phyloP scores from a whole-genome alignment of 2,797 vertebrate species.

The Enteromius treurensis region DNA sequence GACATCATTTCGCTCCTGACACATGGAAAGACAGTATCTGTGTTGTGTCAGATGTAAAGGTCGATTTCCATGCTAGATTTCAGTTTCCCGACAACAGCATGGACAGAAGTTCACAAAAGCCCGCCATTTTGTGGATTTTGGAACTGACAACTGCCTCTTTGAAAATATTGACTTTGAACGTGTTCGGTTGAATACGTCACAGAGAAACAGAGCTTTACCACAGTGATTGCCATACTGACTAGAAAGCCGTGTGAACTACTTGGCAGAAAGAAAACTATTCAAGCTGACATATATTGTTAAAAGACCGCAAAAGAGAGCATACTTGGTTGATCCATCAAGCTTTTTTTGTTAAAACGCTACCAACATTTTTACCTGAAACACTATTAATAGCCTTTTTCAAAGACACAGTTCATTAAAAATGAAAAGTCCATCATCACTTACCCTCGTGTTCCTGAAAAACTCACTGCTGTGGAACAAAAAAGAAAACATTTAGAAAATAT shows the following conservation, averaged over 20 bases:
- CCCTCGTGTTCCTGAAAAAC: neutral
- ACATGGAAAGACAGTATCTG: constrained; percentile 73
- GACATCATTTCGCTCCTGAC: constrained; percentile 74
- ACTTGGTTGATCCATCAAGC: neutral
- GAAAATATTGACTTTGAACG: constrained; percentile 44
- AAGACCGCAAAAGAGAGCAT: neutral
- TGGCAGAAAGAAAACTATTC: neutral
- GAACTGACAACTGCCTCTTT: constrained; percentile 48
- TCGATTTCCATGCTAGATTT: constrained; percentile 72
- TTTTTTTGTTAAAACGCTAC: neutral
- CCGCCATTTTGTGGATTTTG: constrained; percentile 57
- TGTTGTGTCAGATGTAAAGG: constrained; percentile 75
- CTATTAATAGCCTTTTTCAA: constrained; percentile 3
- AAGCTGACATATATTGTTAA: neutral
- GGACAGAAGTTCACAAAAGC: constrained; percentile 65
- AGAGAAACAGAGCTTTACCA: neutral
- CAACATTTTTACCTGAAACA: neutral
- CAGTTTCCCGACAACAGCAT: constrained; percentile 62
- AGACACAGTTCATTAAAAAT: neutral
- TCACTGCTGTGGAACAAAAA: neutral
- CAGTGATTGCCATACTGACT: neutral
- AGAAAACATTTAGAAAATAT: constrained; percentile 11
- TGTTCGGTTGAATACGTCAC: constrained; percentile 37
- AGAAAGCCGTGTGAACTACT: constrained; percentile 5
- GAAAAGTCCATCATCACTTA: neutral